Evolutionary conservation across 2,113 vertebrate species (phyloP), one percentile per base, ranked within the genome.

Genomic region (Tautogolabrus adspersus): DNA sequence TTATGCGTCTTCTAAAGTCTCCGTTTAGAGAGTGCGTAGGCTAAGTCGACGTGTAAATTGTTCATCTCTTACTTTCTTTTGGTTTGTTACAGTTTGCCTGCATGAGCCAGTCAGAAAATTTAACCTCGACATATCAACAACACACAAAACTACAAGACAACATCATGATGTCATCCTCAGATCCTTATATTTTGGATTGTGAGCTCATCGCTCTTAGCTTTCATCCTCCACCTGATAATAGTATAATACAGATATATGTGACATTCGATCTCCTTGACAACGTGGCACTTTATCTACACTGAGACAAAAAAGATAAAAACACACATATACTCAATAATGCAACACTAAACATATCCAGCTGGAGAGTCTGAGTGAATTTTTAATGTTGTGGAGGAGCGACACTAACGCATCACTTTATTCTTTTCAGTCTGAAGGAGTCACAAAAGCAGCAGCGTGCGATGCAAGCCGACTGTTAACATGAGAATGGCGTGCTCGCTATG

Each of bases 401-500:
- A 55, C 56, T 51, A 30, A 57, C 2, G 3, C 23, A 54, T 30
- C 62, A 42, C 59, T 26, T 72, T 61, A 44, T 72, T 21, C 23
- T 47, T 38, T 59, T 26, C 70, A 23, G 22, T 46, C 22, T 40
- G 23, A 75, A 42, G 73, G 63, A 49, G 56, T 26, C 55, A 57
- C 54, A 59, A 47, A 69, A 60, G 75, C 23, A 30, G 6, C 8
- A 9, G 30, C 15, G 42, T 42, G 60, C 49, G 13, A 5, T 13
- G 47, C 30, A 65, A 59, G 42, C 15, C 7, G 15, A 64, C 75
- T 40, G 59, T 52, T 19, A 79, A 63, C 66, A 46, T 10, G 38
- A 68, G 54, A 82, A 77, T 19, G 22, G 59, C 75, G 77, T 38
- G 58, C 42, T 82, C 18, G 16, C 22, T 42, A 72, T 89, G 85